A percentile compares a stretch with the other conserved stretches of the same genome.
Conservation (phyloP, 2,888 invertebrate species). For the Caenorhabditis sinica region DNA sequence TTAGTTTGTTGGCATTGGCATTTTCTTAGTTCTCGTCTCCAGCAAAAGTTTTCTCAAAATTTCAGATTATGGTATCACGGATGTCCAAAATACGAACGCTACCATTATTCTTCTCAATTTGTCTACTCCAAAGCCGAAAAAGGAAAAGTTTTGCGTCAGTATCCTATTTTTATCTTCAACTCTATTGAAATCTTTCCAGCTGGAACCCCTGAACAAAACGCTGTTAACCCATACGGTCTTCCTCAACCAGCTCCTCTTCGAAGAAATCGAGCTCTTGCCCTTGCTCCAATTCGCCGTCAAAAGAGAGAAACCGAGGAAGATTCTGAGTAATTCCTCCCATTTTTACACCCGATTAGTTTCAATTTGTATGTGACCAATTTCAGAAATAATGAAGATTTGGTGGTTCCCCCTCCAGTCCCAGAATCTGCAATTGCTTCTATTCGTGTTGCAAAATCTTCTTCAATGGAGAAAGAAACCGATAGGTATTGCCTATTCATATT, state of each 20-base stretch:
- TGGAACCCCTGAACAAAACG: constrained; percentile 60
- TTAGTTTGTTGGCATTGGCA: constrained; percentile 1
- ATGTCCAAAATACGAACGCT: constrained; percentile 79
- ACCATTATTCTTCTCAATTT: constrained; percentile 80
- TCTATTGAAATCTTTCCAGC: constrained; percentile 39
- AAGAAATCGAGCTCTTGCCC: constrained; percentile 51
- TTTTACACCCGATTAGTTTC: background rate
- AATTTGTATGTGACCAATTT: constrained; percentile 17
- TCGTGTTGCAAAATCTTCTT: constrained; percentile 24
- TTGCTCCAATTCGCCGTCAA: constrained; percentile 60
- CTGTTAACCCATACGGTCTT: constrained; percentile 66
- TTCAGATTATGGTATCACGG: constrained; percentile 78
- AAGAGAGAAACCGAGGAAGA: constrained; percentile 31
- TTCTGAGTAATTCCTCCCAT: constrained; percentile 10
- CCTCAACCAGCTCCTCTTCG: constrained; percentile 53
- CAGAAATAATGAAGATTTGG: constrained; percentile 49
- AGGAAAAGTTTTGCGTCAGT: constrained; percentile 77
- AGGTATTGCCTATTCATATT: background rate
- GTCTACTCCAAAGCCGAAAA: constrained; percentile 81
- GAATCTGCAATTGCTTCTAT: constrained; percentile 17
- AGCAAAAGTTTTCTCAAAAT: background rate
- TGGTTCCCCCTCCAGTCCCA: constrained; percentile 50
- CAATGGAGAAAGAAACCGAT: background rate
- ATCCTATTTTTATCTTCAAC: background rate
- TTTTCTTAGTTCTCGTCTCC: too few species aligned